phyloP scores from a whole-genome alignment of 2,888 invertebrate species.

The Willowsia nigromaculata region DNA sequence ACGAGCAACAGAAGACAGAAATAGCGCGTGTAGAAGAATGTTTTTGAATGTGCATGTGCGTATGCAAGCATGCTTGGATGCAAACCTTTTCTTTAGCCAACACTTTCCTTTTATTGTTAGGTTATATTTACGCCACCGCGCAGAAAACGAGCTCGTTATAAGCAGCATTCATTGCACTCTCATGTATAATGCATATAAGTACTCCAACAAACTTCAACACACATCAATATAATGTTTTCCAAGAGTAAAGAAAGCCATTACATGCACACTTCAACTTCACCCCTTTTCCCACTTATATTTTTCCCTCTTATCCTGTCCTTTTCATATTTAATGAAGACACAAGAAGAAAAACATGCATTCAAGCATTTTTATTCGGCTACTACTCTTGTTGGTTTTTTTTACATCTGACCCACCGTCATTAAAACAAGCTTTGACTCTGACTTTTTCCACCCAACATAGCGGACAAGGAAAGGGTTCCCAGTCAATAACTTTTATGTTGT shows the following conservation, averaged over 20 bases:
- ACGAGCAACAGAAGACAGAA: not conserved
- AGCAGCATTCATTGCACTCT: conserved; percentile 14
- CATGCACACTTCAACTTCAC: conserved; percentile 48
- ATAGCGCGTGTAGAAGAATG: not conserved
- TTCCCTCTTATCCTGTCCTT: not conserved
- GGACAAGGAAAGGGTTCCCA: not conserved
- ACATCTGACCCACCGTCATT: conserved; percentile 3
- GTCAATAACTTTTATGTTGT: conserved; percentile 5
- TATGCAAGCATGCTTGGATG: not conserved
- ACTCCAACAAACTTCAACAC: not conserved
- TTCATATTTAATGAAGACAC: conserved; percentile 47
- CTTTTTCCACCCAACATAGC: not conserved
- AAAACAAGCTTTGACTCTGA: no score
- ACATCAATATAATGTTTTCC: conserved; percentile 8
- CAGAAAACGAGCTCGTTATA: conserved; percentile 35
- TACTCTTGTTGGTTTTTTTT: not conserved
- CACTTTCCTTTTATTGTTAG: not conserved
- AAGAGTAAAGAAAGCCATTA: not conserved
- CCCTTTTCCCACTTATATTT: conserved; percentile 13
- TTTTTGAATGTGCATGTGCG: not conserved
- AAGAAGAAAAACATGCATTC: not conserved
- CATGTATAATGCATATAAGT: conserved; percentile 29
- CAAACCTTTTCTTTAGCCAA: not conserved
- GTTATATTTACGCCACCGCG: not conserved
- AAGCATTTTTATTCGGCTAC: not conserved